Evolutionary conservation across 2,797 vertebrate species (phyloP).

Genomic region (Pseudochaenichthys georgianus): DNA sequence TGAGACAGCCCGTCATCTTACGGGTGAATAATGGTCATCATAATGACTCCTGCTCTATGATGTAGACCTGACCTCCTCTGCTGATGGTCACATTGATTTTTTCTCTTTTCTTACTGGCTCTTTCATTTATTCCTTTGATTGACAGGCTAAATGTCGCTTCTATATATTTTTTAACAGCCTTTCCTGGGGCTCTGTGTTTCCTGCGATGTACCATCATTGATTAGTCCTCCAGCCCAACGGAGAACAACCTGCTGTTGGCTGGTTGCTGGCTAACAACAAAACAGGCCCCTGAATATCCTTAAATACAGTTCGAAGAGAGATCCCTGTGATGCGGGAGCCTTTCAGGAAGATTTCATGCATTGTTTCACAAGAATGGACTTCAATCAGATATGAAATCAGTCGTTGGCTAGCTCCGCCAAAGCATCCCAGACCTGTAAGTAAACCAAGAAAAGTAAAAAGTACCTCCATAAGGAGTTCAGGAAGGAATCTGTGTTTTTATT

Average conservation of each 20-base stretch:
- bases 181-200: not conserved
- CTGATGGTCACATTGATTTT: constrained; percentile 25
- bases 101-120: not conserved
- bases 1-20: constrained; percentile 3
- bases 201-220: not conserved
- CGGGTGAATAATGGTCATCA: constrained; percentile 30
- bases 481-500: constrained; percentile 20
- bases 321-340: not conserved
- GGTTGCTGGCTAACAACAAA: not conserved
- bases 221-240: not conserved
- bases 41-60: constrained; percentile 8
- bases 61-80: constrained; percentile 16
- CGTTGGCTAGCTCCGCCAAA: not conserved
- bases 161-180: not conserved
- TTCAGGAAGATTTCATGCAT: not conserved
- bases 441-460: not conserved
- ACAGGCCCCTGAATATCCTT: not conserved
- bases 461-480: not conserved
- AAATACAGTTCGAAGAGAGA: not conserved
- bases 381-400: constrained; percentile 1
- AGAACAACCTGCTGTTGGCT: not conserved
- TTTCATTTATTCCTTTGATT: constrained; percentile 3
- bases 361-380: not conserved
- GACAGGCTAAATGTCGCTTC: not conserved
- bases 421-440: not conserved